A percentile compares a stretch with the other conserved stretches of the same genome.
These are phyloP conservation scores for Sylvietta virens DNA, from an alignment of 2,113 vertebrate species.

Conservation along the genomic window DNA sequence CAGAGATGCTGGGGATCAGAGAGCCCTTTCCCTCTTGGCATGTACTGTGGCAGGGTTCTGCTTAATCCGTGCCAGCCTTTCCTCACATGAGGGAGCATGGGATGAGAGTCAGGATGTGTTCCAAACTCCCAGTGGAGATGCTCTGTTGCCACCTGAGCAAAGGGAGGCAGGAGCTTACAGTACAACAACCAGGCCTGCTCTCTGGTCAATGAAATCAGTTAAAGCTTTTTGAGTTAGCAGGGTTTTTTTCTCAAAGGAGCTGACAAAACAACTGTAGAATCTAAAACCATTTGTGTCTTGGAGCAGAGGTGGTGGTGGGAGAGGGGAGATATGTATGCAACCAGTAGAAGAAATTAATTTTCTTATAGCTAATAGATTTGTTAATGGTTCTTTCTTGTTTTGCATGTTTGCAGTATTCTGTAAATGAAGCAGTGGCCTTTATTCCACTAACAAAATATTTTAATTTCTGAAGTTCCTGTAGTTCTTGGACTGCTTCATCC, in stretches of 20 bases:
- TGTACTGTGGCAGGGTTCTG: background rate
- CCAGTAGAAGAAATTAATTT: background rate
- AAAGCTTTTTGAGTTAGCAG: background rate
- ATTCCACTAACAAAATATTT: background rate
- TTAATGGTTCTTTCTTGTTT: background rate
- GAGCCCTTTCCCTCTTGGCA: background rate
- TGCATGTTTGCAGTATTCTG: background rate
- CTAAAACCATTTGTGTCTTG: background rate
- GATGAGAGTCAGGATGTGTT: rapidly evolving
- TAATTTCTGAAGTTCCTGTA: background rate
- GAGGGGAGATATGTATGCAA: background rate
- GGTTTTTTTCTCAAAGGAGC: background rate
- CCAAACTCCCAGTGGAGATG: background rate
- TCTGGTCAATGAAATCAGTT: background rate
- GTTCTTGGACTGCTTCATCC: background rate
- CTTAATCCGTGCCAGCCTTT: rapidly evolving
- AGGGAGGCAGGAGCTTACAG: background rate
- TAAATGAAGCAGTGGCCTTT: background rate
- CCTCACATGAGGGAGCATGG: rapidly evolving
- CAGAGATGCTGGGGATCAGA: background rate
- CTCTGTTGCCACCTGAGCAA: background rate
- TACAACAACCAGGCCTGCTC: background rate
- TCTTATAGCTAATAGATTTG: background rate
- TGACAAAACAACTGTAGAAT: background rate
- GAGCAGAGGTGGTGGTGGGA: background rate